Evolutionary conservation across 2,888 invertebrate genomes (phyloP).

Genomic region (Agrochola lota): DNA sequence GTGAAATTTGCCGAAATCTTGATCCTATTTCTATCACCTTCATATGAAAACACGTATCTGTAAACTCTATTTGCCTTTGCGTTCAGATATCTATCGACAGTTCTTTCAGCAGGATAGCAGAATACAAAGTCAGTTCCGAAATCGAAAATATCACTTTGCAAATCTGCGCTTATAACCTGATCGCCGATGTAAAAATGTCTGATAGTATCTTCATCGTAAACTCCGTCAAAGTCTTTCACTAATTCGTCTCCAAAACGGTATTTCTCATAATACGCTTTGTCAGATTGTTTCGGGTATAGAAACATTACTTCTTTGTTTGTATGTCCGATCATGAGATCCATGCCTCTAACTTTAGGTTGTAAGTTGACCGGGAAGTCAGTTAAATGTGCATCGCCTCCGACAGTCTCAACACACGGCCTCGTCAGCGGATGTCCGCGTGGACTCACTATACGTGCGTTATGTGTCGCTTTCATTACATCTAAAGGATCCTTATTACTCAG

Average conservation of each 20-base stretch:
- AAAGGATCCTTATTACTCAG: slow-evolving; percentile 33
- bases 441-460: slow-evolving; percentile 12
- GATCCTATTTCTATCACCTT: slow-evolving; percentile 41
- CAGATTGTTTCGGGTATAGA: slow-evolving; percentile 45
- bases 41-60: slow-evolving; percentile 50
- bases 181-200: slow-evolving; percentile 55
- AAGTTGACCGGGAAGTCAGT: slow-evolving; percentile 49
- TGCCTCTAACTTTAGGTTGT: slow-evolving; percentile 45
- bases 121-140: slow-evolving; percentile 50
- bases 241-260: slow-evolving; percentile 44
- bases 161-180: background rate
- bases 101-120: slow-evolving; percentile 44
- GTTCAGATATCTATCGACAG: slow-evolving; percentile 41
- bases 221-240: slow-evolving; percentile 24
- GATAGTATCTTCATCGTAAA: slow-evolving; percentile 31
- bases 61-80: slow-evolving; percentile 39
- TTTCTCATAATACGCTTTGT: slow-evolving; percentile 43
- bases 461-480: slow-evolving; percentile 34
- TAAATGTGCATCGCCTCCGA: slow-evolving; percentile 38
- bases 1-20: slow-evolving; percentile 42
- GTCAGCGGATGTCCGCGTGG: slow-evolving; percentile 31
- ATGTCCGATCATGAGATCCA: slow-evolving; percentile 56
- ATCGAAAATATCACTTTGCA: slow-evolving; percentile 41
- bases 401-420: slow-evolving; percentile 43
- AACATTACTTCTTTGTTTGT: slow-evolving; percentile 54